Conservation (phyloP, 2,797 vertebrate genomes). For the Neosilurus hyrtlii region DNA sequence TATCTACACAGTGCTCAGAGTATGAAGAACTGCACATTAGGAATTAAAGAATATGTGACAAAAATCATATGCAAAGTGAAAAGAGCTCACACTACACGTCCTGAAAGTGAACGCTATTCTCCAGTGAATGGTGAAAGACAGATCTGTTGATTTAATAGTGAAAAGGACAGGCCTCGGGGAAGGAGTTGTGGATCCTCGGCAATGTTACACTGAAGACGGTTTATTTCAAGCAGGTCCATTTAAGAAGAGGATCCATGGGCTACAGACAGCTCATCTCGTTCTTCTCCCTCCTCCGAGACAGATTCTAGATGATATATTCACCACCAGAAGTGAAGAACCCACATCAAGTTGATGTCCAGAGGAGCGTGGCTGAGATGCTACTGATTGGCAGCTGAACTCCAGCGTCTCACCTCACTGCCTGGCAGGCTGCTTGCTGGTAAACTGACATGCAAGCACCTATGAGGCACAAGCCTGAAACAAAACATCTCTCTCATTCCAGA, state of each 20-base stretch:
- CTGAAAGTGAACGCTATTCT: constrained; percentile 45
- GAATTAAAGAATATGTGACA: background rate
- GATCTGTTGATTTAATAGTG: constrained; percentile 46
- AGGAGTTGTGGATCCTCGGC: constrained; percentile 50
- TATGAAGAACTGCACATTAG: background rate
- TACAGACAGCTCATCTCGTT: constrained; percentile 47
- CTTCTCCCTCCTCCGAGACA: constrained; percentile 37
- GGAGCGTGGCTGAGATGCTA: constrained; percentile 45
- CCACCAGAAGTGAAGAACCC: constrained; percentile 50
- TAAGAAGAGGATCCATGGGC: constrained; percentile 44
- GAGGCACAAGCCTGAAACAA: constrained; percentile 46
- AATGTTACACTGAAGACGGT: constrained; percentile 62
- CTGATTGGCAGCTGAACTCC: constrained; percentile 59
- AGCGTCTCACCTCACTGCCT: constrained; percentile 55
- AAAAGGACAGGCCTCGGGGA: constrained; percentile 54
- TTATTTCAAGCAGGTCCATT: constrained; percentile 60
- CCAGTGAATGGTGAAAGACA: constrained; percentile 38
- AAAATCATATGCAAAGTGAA: constrained; percentile 7
- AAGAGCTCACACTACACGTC: background rate
- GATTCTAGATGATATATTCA: constrained; percentile 50
- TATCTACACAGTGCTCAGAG: background rate
- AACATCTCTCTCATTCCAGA: constrained; percentile 48
- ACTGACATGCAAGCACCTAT: constrained; percentile 52
- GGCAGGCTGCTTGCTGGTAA: constrained; percentile 55
- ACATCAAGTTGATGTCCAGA: constrained; percentile 52